These are phyloP conservation scores for Auanema freiburgensis DNA, from an alignment of 2,888 invertebrate species.

Conservation along the genomic window DNA sequence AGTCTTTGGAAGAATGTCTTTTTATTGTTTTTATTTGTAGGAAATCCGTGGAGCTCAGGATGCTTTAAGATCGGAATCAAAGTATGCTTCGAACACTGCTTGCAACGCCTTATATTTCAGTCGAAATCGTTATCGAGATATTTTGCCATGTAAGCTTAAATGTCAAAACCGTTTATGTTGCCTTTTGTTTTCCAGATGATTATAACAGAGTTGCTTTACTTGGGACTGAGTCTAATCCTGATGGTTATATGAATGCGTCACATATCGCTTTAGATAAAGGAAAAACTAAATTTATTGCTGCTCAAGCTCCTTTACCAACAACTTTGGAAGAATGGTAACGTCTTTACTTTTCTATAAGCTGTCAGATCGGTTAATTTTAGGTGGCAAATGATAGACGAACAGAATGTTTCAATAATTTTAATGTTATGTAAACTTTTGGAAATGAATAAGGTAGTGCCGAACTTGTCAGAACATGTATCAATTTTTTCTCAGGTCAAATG, in stretches of 20 bases:
- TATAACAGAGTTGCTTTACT: conserved; percentile 46
- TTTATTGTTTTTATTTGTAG: conserved; percentile 28
- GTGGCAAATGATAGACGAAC: conserved; percentile 58
- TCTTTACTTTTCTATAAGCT: neutral
- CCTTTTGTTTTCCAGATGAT: conserved; percentile 43
- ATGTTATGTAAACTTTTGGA: conserved; percentile 58
- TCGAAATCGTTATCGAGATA: conserved; percentile 58
- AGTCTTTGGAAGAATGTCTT: too few relatives aligned
- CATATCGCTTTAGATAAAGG: conserved; percentile 35
- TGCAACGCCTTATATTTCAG: conserved; percentile 31
- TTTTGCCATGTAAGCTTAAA: conserved; percentile 51
- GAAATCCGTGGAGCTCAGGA: conserved; percentile 48
- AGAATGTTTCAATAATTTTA: conserved; percentile 41
- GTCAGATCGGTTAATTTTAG: conserved; percentile 14
- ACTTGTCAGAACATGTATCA: neutral
- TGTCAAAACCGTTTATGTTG: neutral
- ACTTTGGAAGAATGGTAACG: conserved; percentile 52
- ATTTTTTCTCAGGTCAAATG: conserved; percentile 43
- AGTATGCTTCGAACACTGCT: conserved; percentile 27
- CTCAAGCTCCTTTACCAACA: conserved; percentile 53
- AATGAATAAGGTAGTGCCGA: conserved; percentile 45
- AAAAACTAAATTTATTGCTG: conserved; percentile 51
- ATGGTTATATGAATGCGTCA: conserved; percentile 59
- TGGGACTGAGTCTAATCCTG: conserved; percentile 31
- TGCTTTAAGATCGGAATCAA: conserved; percentile 25